Conservation (phyloP, 2,888 invertebrate species). For the Alcis repandata region DNA sequence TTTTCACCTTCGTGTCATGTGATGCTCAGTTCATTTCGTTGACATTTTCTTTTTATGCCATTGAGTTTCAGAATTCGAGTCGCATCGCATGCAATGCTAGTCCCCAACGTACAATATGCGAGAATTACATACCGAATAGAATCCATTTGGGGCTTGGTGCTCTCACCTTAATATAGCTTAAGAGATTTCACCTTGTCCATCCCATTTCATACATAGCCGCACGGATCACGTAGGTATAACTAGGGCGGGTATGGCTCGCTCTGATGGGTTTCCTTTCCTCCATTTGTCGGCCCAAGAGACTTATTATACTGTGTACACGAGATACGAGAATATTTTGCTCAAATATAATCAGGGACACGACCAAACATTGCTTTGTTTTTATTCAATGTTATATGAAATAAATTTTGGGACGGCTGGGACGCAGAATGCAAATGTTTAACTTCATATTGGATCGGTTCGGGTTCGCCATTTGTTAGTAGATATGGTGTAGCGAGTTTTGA, state of each 20-base stretch:
- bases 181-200: slow-evolving; percentile 82
- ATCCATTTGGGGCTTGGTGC: slow-evolving; percentile 75
- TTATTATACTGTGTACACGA: slow-evolving; percentile 84
- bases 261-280: slow-evolving; percentile 80
- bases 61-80: slow-evolving; percentile 74
- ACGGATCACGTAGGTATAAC: slow-evolving; percentile 79
- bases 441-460: slow-evolving; percentile 73
- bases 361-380: slow-evolving; percentile 82
- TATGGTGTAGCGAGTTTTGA: slow-evolving; percentile 40
- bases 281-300: slow-evolving; percentile 83
- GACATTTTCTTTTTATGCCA: slow-evolving; percentile 64
- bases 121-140: slow-evolving; percentile 67
- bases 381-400: slow-evolving; percentile 71
- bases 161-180: slow-evolving; percentile 80
- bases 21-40: slow-evolving; percentile 51
- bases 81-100: slow-evolving; percentile 58
- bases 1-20: neutral
- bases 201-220: slow-evolving; percentile 69
- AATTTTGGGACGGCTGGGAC: slow-evolving; percentile 58
- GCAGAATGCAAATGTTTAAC: slow-evolving; percentile 77
- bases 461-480: slow-evolving; percentile 59
- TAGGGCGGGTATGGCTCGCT: slow-evolving; percentile 58
- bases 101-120: slow-evolving; percentile 68
- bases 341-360: slow-evolving; percentile 84
- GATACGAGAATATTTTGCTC: slow-evolving; percentile 80